Evolutionary conservation across 2,797 vertebrate species (phyloP).

Genomic region (Mycteria americana): DNA sequence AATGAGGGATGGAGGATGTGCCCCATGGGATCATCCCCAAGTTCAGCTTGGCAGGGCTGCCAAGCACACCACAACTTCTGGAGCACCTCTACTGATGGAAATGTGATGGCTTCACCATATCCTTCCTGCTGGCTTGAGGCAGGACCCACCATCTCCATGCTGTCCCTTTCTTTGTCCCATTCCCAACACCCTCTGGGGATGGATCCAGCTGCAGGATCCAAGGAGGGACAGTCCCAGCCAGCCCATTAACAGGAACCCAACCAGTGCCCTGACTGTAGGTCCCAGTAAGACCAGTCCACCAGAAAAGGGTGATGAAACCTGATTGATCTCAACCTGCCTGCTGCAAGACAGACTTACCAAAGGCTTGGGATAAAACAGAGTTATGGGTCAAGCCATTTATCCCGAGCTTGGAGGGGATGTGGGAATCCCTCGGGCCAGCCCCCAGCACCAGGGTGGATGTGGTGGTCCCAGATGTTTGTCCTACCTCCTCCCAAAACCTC

Average conservation of each 20-base stretch:
- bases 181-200: not conserved
- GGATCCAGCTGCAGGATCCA: not conserved
- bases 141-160: rapidly evolving
- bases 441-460: not conserved
- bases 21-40: not conserved
- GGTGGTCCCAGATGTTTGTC: not conserved
- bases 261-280: not conserved
- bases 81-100: not conserved
- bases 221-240: not conserved
- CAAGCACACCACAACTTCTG: not conserved
- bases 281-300: not conserved
- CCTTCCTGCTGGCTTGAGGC: rapidly evolving
- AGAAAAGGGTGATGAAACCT: not conserved
- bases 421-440: rapidly evolving
- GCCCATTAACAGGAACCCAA: rapidly evolving
- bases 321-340: not conserved
- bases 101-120: not conserved
- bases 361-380: rapidly evolving
- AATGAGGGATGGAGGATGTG: not conserved
- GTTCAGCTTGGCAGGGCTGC: not conserved
- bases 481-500: not conserved
- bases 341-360: not conserved
- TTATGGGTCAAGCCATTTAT: not conserved
- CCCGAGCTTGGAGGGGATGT: not conserved
- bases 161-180: not conserved